phyloP scores from a whole-genome alignment of 92 coral and sea anemone species.

The Umimayanthus chanpuru region DNA sequence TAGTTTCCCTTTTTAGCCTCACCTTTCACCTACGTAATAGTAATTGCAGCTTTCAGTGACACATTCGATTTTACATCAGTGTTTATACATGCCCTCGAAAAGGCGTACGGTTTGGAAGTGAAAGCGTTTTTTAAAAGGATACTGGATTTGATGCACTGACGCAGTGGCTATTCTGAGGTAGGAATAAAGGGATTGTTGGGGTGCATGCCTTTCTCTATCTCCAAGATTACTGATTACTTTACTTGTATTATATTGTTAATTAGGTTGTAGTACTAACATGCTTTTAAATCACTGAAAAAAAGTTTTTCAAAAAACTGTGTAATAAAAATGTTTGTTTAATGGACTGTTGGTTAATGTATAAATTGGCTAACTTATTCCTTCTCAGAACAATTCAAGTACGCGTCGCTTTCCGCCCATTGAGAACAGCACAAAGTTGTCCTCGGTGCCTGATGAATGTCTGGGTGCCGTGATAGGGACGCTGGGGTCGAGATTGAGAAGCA shows the following conservation, averaged over 20 bases:
- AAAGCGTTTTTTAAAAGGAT: background rate
- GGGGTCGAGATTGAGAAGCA: background rate
- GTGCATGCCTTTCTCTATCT: background rate
- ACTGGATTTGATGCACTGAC: too few relatives aligned
- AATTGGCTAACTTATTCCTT: background rate
- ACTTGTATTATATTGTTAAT: background rate
- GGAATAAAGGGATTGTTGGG: too few relatives aligned
- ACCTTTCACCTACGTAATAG: too few relatives aligned
- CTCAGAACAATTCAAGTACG: background rate
- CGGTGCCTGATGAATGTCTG: background rate
- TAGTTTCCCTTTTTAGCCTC: too few relatives aligned
- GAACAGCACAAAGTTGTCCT: background rate
- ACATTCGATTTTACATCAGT: too few relatives aligned
- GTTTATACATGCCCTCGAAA: too few relatives aligned
- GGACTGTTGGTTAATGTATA: too few relatives aligned
- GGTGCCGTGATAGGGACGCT: slow-evolving; percentile 7
- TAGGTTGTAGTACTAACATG: background rate
- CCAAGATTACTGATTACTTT: background rate
- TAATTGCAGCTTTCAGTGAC: too few relatives aligned
- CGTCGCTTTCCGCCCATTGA: background rate
- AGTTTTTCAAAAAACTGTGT: too few relatives aligned
- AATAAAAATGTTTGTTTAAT: too few relatives aligned
- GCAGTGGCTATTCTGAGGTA: background rate
- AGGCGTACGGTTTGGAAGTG: background rate
- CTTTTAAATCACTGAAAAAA: background rate